Conservation (phyloP, 2,797 vertebrate genomes). For the Aulostomus chinensis region DNA sequence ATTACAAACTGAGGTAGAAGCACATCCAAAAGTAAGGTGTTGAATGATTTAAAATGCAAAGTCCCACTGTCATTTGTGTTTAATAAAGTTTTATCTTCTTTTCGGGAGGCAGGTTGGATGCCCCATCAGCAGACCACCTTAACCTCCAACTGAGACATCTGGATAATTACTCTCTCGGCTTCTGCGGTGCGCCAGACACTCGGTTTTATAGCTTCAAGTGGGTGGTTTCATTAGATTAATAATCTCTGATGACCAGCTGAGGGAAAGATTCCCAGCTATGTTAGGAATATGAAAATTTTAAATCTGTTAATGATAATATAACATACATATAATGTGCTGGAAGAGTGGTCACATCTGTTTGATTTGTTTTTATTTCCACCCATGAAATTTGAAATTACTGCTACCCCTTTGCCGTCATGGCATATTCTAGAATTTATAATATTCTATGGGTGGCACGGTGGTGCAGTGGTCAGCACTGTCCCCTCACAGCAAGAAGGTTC, state of each 20-base stretch:
- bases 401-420: too few relatives aligned
- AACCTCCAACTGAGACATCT: slow-evolving; percentile 30
- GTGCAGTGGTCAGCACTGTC: too few relatives aligned
- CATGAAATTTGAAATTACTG: too few relatives aligned
- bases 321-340: too few relatives aligned
- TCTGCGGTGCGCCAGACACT: slow-evolving; percentile 31
- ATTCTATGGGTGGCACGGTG: too few relatives aligned
- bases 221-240: slow-evolving; percentile 27
- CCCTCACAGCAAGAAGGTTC: too few relatives aligned
- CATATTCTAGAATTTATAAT: too few relatives aligned
- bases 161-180: slow-evolving; percentile 46
- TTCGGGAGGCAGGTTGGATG: slow-evolving; percentile 29
- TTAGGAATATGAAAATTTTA: too few relatives aligned
- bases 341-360: too few relatives aligned
- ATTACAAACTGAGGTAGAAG: background rate
- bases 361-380: too few relatives aligned
- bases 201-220: slow-evolving; percentile 24
- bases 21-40: slow-evolving; percentile 6
- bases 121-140: slow-evolving; percentile 35
- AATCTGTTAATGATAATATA: too few relatives aligned
- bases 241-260: slow-evolving; percentile 14
- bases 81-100: too few relatives aligned
- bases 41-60: background rate
- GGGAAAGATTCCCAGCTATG: background rate
- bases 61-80: slow-evolving; percentile 1